Base-by-base conservation (phyloP, 1,140 invertebrate species). In the Anastrepha obliqua region DNA sequence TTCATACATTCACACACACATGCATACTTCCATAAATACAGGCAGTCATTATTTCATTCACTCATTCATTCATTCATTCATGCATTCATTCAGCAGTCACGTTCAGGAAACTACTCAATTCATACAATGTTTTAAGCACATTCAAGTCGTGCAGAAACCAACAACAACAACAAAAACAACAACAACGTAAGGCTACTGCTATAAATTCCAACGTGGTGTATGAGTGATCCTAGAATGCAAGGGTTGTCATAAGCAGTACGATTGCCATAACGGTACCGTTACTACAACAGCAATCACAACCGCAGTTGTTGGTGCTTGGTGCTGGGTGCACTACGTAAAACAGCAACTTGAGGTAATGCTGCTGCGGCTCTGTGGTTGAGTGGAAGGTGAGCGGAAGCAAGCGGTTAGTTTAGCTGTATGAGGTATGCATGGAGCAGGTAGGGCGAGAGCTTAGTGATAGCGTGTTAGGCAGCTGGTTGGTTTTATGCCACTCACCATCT, bases 101-200 rank as follows among this genome's bases (percentile, higher is more conserved):
- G 85, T 55, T 7, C 59, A 86, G 85, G 85, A 86, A 86, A 86
- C 58, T 86, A 86, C 85, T 86, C 58, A 86, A 86, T 81, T 81
- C 74, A 55, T 81, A 11, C 74, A 42, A 81, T 81, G 47, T 55
- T 81, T 81, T 81, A 81, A 81, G 74, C 74, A 81, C n/a, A n/a
- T 81, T 51, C 74, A 55, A 81, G 74, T 81, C 17, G 74, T 47
- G 74, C 9, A 58, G 74, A 58, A 20, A 47, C 47, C 74, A 62
- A 15, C 13, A 62, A 62, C 60, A 11, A 55, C 60, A 62, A n/a
- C 60, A 15, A 9, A 55, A 9, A 5, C 51, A 55, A 55, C 51
- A 11, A 6, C 51, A 81, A 55, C 74, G 47, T 7, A 51, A 42
- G 2, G 44, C 70, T 17, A 44, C 42, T 81, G 44, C 17, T 55